These are phyloP conservation scores for Temnothorax rugatulus DNA, from an alignment of 2,888 invertebrate genomes.

Conservation along the genomic window DNA sequence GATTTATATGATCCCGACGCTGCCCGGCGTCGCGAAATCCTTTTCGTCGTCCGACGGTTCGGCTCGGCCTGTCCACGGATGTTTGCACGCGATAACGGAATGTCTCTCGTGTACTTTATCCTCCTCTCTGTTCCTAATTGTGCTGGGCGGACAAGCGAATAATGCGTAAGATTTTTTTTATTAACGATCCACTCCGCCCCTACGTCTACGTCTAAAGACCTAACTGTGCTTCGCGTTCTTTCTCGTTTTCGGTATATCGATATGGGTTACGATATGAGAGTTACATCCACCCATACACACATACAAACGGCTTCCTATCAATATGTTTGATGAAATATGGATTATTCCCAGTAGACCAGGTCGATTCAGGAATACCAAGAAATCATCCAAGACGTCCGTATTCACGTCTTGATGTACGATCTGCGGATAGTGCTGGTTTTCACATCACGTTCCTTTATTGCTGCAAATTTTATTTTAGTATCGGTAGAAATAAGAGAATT, in stretches of 20 bases:
- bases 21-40: slow-evolving; percentile 69
- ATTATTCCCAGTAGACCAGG: slow-evolving; percentile 78
- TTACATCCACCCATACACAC: slow-evolving; percentile 27
- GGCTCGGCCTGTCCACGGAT: slow-evolving; percentile 58
- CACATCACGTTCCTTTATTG: slow-evolving; percentile 33
- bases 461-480: slow-evolving; percentile 30
- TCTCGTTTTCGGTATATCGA: slow-evolving; percentile 16
- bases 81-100: slow-evolving; percentile 69
- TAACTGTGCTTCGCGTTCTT: background rate
- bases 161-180: slow-evolving; percentile 68
- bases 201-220: background rate
- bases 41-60: slow-evolving; percentile 64
- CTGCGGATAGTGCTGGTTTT: slow-evolving; percentile 14
- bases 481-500: slow-evolving; percentile 30
- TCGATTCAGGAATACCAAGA: slow-evolving; percentile 48
- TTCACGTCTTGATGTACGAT: slow-evolving; percentile 47
- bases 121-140: background rate
- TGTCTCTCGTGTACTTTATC: slow-evolving; percentile 33
- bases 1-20: slow-evolving; percentile 80
- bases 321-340: slow-evolving; percentile 82
- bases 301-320: slow-evolving; percentile 56
- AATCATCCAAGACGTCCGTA: slow-evolving; percentile 46
- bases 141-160: slow-evolving; percentile 28
- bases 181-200: slow-evolving; percentile 63
- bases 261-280: slow-evolving; percentile 39